phyloP scores from a whole-genome alignment of 2,113 vertebrate genomes.

The Pseudolaguvia tuberculata region DNA sequence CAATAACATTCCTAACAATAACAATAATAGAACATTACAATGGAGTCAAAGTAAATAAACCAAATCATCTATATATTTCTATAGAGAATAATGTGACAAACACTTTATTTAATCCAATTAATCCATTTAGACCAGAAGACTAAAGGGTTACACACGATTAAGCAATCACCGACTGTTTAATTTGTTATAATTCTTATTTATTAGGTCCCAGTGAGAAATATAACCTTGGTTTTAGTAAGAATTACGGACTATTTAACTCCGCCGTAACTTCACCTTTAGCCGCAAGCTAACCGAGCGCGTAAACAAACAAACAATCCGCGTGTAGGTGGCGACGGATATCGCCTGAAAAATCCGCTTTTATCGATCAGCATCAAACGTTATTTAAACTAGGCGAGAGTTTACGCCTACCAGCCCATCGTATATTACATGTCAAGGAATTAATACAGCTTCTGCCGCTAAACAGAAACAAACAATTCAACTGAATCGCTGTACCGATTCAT shows the following conservation, averaged over 20 bases:
- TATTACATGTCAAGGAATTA: too few relatives aligned
- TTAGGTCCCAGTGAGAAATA: not conserved
- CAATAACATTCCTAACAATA: conserved; percentile 11
- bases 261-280: not conserved
- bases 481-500: too few relatives aligned
- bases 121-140: too few relatives aligned
- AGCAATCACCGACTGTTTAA: too few relatives aligned
- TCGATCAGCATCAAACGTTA: not conserved
- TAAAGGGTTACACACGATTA: too few relatives aligned
- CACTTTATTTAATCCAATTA: not conserved
- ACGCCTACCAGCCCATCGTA: not conserved
- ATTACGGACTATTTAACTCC: not conserved
- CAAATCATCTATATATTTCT: too few relatives aligned
- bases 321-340: not conserved
- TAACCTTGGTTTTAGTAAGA: not conserved
- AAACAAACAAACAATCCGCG: conserved; percentile 15
- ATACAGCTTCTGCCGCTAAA: too few relatives aligned
- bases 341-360: not conserved
- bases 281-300: conserved; percentile 15
- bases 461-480: too few relatives aligned
- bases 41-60: too few relatives aligned
- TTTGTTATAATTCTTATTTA: not conserved
- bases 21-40: not conserved
- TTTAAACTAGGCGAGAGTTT: not conserved
- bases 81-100: too few relatives aligned